A percentile compares a stretch with the other conserved stretches of the same genome.
These are phyloP conservation scores for Stenopsyche tienmushanensis DNA, from an alignment of 1,140 invertebrate species.

Conservation along the genomic window DNA sequence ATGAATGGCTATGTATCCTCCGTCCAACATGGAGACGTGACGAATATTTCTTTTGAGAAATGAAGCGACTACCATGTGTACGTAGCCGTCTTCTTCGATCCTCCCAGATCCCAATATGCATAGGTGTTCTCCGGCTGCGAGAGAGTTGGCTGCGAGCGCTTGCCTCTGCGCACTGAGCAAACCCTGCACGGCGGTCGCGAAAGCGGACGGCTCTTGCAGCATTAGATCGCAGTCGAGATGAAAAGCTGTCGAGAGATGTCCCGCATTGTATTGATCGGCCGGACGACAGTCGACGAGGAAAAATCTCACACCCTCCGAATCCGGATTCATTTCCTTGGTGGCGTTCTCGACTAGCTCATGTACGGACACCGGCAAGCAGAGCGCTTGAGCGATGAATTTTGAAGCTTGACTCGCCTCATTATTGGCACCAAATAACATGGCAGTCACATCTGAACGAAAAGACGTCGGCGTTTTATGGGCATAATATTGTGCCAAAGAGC, in stretches of 20 bases:
- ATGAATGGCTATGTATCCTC: conserved; percentile 90
- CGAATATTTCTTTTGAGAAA: conserved; percentile 93
- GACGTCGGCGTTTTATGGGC: conserved; percentile 88
- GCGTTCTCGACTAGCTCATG: conserved; percentile 81
- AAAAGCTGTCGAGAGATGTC: conserved; percentile 95
- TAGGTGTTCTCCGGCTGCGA: conserved; percentile 92
- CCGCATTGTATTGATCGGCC: conserved; percentile 94
- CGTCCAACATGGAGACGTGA: conserved; percentile 89
- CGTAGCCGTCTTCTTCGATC: conserved; percentile 94
- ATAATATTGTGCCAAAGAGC: conserved; percentile 93
- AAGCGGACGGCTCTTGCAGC: conserved; percentile 93
- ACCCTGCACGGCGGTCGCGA: conserved; percentile 92
- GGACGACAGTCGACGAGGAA: conserved; percentile 97
- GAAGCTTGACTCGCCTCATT: conserved; percentile 52
- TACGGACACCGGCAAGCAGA: conserved; percentile 92
- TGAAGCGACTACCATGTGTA: conserved; percentile 97
- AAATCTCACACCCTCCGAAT: conserved; percentile 74
- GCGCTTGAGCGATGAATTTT: conserved; percentile 74
- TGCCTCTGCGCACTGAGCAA: conserved; percentile 87
- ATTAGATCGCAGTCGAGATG: conserved; percentile 97
- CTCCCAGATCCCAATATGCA: conserved; percentile 96
- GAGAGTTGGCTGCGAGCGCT: conserved; percentile 82
- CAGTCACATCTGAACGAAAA: conserved; percentile 76
- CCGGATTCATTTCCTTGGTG: conserved; percentile 59
- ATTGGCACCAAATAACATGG: conserved; percentile 60